Evolutionary conservation across 2,113 vertebrate genomes (phyloP).

Genomic region (Myiagra hebetior): DNA sequence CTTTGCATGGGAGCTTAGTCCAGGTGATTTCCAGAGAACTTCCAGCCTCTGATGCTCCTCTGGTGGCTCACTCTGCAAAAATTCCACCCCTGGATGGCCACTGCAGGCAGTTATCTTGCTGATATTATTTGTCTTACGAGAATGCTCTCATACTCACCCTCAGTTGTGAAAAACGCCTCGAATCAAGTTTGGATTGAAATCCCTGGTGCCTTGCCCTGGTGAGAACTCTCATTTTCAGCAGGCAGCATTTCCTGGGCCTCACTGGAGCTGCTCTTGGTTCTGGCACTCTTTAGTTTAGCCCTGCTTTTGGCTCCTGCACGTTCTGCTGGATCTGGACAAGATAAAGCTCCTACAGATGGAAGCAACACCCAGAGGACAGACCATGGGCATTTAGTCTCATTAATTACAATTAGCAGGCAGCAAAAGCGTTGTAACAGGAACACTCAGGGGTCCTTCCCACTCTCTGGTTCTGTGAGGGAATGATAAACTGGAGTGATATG

Average conservation of each 20-base stretch:
- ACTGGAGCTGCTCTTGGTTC: neutral
- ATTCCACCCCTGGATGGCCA: neutral
- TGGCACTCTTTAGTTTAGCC: neutral
- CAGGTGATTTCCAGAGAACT: neutral
- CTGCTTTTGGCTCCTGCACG: neutral
- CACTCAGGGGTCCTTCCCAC: neutral
- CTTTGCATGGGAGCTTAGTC: neutral
- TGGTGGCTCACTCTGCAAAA: neutral
- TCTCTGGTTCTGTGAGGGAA: neutral
- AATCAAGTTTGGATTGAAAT: neutral
- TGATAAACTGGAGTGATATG: neutral
- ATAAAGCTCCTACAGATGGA: neutral
- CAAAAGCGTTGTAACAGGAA: neutral
- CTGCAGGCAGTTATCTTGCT: neutral
- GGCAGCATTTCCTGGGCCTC: neutral
- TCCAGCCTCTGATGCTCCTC: neutral
- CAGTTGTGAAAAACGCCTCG: neutral
- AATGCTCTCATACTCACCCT: neutral
- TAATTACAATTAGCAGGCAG: neutral
- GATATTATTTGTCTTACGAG: fast-evolving
- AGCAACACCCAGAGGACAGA: neutral
- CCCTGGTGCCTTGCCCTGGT: neutral
- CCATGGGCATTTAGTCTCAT: neutral
- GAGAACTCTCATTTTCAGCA: neutral
- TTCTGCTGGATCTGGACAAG: neutral